A percentile compares a stretch with the other conserved stretches of the same genome.
Evolutionary conservation across 2,113 vertebrate genomes (phyloP).

Genomic region (Piprites chloris): DNA sequence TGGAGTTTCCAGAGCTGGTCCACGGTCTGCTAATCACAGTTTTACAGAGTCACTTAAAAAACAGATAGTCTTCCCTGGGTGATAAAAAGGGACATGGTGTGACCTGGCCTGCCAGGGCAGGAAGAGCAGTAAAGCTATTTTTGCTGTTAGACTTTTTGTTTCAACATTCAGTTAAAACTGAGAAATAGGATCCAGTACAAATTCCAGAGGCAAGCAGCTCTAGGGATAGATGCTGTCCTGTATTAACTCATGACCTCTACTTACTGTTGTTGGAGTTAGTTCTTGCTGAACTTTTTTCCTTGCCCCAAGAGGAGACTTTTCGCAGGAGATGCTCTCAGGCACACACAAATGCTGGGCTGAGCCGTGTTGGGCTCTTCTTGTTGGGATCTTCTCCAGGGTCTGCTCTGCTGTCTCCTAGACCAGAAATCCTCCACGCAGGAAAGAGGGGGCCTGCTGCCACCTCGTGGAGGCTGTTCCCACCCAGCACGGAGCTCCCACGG

Average conservation of each 20-base stretch:
- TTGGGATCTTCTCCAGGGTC: not conserved
- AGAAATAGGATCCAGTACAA: not conserved
- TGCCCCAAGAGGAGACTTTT: not conserved
- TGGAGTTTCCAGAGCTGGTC: not conserved
- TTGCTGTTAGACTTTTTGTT: not conserved
- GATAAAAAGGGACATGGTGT: not conserved
- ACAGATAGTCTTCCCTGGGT: not conserved
- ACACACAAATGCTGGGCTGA: not conserved
- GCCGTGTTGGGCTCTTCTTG: not conserved
- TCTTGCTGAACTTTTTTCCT: not conserved
- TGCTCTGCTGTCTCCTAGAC: not conserved
- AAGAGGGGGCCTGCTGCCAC: slow-evolving; percentile 43
- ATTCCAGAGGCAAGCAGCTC: not conserved
- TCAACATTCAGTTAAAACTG: not conserved
- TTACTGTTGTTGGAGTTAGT: accelerated
- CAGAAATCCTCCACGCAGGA: not conserved
- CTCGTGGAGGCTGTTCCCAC: not conserved
- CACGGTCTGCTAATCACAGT: not conserved
- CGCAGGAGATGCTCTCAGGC: not conserved
- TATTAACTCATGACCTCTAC: not conserved
- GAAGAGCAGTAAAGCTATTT: not conserved
- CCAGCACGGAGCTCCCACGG: not conserved
- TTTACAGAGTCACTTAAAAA: not conserved
- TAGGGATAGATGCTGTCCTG: not conserved
- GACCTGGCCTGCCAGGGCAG: accelerated